Evolutionary conservation across 2,113 vertebrate species (phyloP).

Genomic region (Labeo catla): DNA sequence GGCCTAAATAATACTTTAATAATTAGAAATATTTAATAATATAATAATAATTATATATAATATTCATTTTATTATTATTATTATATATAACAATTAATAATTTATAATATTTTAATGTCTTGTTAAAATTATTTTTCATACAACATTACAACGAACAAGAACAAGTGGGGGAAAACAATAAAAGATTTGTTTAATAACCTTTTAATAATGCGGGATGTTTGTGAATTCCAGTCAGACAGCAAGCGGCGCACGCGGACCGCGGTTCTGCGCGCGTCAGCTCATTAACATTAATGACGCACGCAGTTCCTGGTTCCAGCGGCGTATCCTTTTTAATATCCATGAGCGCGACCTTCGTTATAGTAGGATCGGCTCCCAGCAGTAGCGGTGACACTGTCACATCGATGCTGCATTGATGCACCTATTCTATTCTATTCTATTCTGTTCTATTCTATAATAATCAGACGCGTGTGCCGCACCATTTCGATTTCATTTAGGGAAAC

Average conservation of each 20-base stretch:
- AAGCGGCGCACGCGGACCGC: not conserved
- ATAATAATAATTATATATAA: too few relatives aligned
- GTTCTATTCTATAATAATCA: not conserved
- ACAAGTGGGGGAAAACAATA: not conserved
- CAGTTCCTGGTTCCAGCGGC: not conserved
- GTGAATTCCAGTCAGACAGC: not conserved
- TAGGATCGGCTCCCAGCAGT: not conserved
- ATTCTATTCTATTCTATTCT: not conserved
- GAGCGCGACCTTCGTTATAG: not conserved
- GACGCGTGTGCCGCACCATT: not conserved
- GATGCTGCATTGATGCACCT: not conserved
- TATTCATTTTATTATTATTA: too few relatives aligned
- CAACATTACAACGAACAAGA: not conserved
- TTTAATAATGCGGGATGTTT: not conserved
- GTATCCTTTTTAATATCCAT: not conserved
- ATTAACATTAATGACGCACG: not conserved
- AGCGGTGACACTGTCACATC: not conserved
- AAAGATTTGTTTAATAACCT: not conserved
- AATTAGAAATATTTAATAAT: too few relatives aligned
- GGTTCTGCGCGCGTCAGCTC: not conserved
- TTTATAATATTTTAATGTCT: too few relatives aligned
- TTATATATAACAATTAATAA: too few relatives aligned
- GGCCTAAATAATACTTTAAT: too few relatives aligned
- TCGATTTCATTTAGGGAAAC: not conserved
- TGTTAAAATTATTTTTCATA: too few relatives aligned